phyloP scores from a whole-genome alignment of 2,888 invertebrate genomes.

The Drosophila colorata region DNA sequence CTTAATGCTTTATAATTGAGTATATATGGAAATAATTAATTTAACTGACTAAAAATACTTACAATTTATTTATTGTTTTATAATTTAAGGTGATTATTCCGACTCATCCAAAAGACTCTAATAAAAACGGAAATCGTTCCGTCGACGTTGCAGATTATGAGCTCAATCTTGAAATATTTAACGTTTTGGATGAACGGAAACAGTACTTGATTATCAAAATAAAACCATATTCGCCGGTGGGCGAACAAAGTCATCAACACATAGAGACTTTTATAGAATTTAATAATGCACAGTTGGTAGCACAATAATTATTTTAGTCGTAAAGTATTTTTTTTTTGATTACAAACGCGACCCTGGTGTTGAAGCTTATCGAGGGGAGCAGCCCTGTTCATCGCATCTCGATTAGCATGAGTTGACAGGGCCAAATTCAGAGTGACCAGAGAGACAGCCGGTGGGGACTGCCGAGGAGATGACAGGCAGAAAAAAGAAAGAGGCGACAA shows the following conservation, averaged over 20 bases:
- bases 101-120: conserved; percentile 83
- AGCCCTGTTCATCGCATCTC: too few relatives aligned
- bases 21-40: too few relatives aligned
- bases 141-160: conserved; percentile 86
- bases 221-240: conserved; percentile 88
- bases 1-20: too few relatives aligned
- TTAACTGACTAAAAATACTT: neutral
- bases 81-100: conserved; percentile 70
- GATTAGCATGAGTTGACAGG: too few relatives aligned
- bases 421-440: too few relatives aligned
- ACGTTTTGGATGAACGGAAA: conserved; percentile 93
- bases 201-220: conserved; percentile 94
- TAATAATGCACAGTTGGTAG: conserved; percentile 95
- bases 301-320: conserved; percentile 90
- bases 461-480: too few relatives aligned
- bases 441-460: too few relatives aligned
- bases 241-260: conserved; percentile 90
- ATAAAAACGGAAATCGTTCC: conserved; percentile 83
- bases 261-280: conserved; percentile 97
- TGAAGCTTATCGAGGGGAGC: too few relatives aligned
- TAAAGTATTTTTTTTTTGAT: too few relatives aligned
- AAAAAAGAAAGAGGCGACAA: too few relatives aligned
- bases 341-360: too few relatives aligned
- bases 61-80: neutral
- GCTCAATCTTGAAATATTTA: conserved; percentile 89